Percentiles rank a stretch among this genome's conserved stretches.
Evolutionary conservation across 2,888 invertebrate genomes (phyloP).

Genomic region (Meteorus colon): DNA sequence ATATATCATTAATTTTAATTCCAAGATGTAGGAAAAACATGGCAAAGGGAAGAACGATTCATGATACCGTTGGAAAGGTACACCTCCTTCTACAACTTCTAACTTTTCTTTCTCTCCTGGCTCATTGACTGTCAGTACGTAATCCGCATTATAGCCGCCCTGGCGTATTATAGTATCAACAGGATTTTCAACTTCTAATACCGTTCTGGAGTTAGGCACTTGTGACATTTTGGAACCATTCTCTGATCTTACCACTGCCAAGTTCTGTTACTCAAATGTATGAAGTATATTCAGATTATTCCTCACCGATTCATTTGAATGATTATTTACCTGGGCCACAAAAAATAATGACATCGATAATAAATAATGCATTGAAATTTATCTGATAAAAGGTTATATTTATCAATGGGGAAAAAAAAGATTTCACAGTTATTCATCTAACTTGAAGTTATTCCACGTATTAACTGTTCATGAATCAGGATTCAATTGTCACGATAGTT

Average conservation of each 20-base stretch:
- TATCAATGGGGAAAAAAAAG: constrained; percentile 19
- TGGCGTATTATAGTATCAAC: not conserved
- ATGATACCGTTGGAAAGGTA: constrained; percentile 13
- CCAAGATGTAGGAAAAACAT: not conserved
- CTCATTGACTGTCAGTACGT: not conserved
- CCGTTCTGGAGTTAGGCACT: constrained; percentile 43
- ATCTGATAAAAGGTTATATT: constrained; percentile 31
- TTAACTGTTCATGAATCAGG: not conserved
- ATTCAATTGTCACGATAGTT: constrained; percentile 40
- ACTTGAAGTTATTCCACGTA: constrained; percentile 32
- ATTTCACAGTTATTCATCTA: not conserved
- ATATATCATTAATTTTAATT: not conserved
- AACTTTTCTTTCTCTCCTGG: constrained; percentile 17
- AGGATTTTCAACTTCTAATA: constrained; percentile 42
- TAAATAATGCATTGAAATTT: constrained; percentile 33
- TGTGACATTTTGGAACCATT: constrained; percentile 33
- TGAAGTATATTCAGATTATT: not conserved
- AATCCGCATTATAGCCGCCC: constrained; percentile 17
- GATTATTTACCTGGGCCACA: constrained; percentile 23
- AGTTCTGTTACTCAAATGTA: constrained; percentile 22
- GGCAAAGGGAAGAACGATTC: not conserved
- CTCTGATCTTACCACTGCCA: constrained; percentile 3
- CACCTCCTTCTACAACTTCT: not conserved
- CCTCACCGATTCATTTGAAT: not conserved
- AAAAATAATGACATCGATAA: constrained; percentile 15